These are phyloP conservation scores for Listrodromus nycthemerus DNA, from an alignment of 2,888 invertebrate species.

Conservation along the genomic window DNA sequence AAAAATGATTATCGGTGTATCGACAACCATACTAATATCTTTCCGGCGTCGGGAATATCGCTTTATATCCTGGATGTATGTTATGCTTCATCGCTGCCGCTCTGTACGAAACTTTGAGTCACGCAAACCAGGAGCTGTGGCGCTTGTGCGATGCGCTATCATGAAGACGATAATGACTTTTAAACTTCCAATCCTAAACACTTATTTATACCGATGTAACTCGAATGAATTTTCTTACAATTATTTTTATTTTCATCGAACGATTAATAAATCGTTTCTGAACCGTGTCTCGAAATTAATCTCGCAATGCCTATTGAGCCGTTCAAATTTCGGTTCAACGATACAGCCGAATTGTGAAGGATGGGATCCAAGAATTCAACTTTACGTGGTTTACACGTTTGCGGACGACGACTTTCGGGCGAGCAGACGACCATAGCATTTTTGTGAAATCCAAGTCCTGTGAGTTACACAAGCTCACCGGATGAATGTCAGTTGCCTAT, in stretches of 20 bases:
- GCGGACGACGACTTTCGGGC: slow-evolving; percentile 23
- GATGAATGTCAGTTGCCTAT: too few relatives aligned
- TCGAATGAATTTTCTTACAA: neutral
- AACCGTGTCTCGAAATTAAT: slow-evolving; percentile 18
- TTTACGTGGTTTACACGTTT: neutral
- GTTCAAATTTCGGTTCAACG: slow-evolving; percentile 6
- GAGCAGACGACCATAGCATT: neutral
- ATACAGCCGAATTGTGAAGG: neutral
- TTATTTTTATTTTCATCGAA: neutral
- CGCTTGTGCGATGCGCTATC: slow-evolving; percentile 6
- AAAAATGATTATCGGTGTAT: neutral
- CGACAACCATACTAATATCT: slow-evolving; percentile 5
- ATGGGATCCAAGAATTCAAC: slow-evolving; percentile 6
- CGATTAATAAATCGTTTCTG: slow-evolving; percentile 11
- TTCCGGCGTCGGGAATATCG: slow-evolving; percentile 15
- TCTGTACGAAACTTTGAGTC: neutral
- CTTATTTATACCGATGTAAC: neutral
- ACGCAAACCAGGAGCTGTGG: neutral
- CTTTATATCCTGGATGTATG: slow-evolving; percentile 7
- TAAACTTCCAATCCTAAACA: neutral
- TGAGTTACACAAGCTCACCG: too few relatives aligned
- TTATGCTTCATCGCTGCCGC: neutral
- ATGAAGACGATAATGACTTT: neutral
- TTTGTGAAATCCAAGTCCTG: slow-evolving; percentile 22
- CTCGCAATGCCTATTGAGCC: neutral